Conservation (phyloP, 1,140 invertebrate genomes). For the Philotrypesis tridentata region DNA sequence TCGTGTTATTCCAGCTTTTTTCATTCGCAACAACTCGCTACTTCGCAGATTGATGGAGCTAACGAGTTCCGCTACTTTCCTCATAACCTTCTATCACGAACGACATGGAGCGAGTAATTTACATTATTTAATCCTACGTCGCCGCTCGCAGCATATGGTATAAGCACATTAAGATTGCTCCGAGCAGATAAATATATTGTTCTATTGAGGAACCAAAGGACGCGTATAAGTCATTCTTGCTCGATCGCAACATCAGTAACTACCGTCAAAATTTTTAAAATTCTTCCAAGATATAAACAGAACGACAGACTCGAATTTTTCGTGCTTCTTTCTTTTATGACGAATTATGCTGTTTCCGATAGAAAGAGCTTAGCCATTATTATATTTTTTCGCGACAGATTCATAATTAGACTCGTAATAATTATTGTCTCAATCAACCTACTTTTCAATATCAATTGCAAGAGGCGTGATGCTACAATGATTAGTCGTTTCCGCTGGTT, state of each 20-base stretch:
- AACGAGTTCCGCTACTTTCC: not conserved
- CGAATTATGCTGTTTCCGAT: conserved; percentile 4
- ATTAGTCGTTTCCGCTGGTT: too few species aligned
- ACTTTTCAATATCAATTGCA: too few species aligned
- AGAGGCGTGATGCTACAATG: too few species aligned
- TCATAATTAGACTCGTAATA: not conserved
- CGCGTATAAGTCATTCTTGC: not conserved
- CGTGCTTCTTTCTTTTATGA: not conserved
- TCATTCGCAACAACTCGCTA: not conserved
- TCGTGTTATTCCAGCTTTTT: not conserved
- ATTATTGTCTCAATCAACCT: not conserved
- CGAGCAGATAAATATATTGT: not conserved
- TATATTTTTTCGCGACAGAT: conserved; percentile 1
- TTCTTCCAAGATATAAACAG: not conserved
- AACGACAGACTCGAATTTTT: not conserved
- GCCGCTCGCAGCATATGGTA: too few species aligned
- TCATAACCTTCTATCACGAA: not conserved
- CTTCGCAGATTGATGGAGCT: not conserved
- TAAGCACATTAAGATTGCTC: too few species aligned
- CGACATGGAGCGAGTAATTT: not conserved
- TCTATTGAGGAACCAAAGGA: not conserved
- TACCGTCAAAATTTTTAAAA: conserved; percentile 4
- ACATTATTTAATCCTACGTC: too few species aligned
- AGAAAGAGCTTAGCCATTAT: conserved; percentile 29
- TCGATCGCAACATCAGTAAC: too few species aligned